Evolutionary conservation across 2,797 vertebrate species (phyloP), one percentile per base, ranked within the genome.

Genomic region (Cyclura pinguis): DNA sequence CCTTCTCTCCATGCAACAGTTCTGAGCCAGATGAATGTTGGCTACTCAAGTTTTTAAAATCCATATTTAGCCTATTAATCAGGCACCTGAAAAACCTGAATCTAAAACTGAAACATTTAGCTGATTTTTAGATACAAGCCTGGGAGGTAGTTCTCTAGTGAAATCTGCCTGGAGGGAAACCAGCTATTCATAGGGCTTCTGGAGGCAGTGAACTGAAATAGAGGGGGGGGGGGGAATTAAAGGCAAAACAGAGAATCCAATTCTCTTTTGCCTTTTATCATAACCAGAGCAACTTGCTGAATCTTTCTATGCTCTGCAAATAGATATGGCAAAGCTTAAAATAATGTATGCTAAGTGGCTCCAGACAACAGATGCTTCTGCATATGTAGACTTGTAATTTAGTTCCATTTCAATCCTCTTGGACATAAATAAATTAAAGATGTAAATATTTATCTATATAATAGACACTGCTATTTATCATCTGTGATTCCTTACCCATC

Each of bases 41-140:
- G 89, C 74, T 91, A 74, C 89, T 73, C 80, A 91, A 74, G 55
- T 50, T 92, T 27, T 4, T 62, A 62, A 62, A 62, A 88, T 94
- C 94, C 85, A 57, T 83, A 52, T 59, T 92, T 93, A 89, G 80
- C 57, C 80, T 93, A 89, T 92, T 94, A 96, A 92, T 96, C 81
- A 93, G 42, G 77, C 42, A 91, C 42, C 52, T 94, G 91, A 95
- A 93, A 96, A 96, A 95, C 92, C 76, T 93, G 90, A 92, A 95
- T 94, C 92, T n/a, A 95, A 92, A 95, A 90, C 92, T 86, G 81
- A 95, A 93, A 55, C 50, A 89, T 93, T 95, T 92, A 93, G 93
- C 92, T 0, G 3, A 90, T 94, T 95, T 92, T 91, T 93, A 94
- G 95, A 92, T 86, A 91, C 24, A n/a, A 92, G 87, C 87, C 88